A percentile compares a stretch with the other conserved stretches of the same genome.
Conservation (phyloP, 2,797 vertebrate species). For the Neoniphon sammara region DNA sequence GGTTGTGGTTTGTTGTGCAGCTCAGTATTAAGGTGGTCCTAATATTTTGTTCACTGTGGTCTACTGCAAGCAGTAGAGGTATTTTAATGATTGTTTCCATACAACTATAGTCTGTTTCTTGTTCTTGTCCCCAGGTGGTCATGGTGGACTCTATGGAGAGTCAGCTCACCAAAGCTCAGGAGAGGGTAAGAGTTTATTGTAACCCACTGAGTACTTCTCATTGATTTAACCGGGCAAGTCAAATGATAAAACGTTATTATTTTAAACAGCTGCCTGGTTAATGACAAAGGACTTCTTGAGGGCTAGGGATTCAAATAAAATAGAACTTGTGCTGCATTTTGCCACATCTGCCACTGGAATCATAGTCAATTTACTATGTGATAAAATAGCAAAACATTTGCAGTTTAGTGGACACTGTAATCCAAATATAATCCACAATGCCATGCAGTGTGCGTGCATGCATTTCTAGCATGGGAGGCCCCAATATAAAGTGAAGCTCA, state of each 20-base stretch:
- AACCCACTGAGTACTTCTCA: background rate
- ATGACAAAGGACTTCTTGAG: background rate
- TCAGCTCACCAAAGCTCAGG: conserved; percentile 81
- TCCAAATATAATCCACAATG: no score
- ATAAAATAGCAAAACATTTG: no score
- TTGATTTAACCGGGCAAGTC: background rate
- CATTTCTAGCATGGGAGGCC: no score
- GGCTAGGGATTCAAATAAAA: background rate
- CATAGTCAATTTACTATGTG: no score
- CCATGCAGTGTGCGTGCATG: no score
- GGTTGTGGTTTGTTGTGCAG: background rate
- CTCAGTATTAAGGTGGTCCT: background rate
- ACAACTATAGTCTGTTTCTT: background rate
- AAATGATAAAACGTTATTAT: background rate
- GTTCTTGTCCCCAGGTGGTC: conserved; percentile 65
- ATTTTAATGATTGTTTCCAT: background rate
- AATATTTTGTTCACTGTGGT: background rate
- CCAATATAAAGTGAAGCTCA: background rate
- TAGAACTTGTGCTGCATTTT: no score
- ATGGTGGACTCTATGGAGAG: conserved; percentile 82
- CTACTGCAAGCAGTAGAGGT: background rate
- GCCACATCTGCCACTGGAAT: background rate
- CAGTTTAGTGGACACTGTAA: no score
- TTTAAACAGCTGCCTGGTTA: background rate
- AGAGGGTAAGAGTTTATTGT: conserved; percentile 79